Percentiles rank a stretch among this genome's conserved stretches.
These are phyloP conservation scores for Ameiurus melas DNA, from an alignment of 2,113 vertebrate species.

Conservation along the genomic window DNA sequence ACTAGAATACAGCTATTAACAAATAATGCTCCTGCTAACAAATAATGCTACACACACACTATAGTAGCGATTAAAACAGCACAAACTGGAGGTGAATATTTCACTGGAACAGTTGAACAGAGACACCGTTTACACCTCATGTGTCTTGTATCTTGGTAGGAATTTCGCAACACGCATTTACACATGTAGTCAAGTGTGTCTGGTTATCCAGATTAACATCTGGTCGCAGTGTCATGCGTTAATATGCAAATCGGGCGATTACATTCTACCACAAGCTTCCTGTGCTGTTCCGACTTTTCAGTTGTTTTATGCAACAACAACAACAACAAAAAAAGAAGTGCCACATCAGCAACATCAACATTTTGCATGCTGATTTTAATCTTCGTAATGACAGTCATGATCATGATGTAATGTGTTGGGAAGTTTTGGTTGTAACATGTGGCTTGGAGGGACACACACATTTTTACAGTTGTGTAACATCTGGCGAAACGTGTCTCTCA, in stretches of 20 bases:
- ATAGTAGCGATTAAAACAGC: not conserved
- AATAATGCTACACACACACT: not conserved
- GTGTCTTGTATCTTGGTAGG: not conserved
- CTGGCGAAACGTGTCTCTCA: not conserved
- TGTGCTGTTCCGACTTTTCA: not conserved
- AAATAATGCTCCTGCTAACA: not conserved
- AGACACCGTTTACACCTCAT: not conserved
- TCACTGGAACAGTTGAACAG: not conserved
- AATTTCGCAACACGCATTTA: not conserved
- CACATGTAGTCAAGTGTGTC: not conserved
- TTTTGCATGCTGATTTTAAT: not conserved
- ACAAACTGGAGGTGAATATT: not conserved
- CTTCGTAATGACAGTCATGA: not conserved
- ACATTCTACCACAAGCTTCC: not conserved
- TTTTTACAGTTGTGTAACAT: not conserved
- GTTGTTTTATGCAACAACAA: not conserved
- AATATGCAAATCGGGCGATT: not conserved
- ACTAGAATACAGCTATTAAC: not conserved
- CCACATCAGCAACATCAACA: not conserved
- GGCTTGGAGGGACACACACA: not conserved
- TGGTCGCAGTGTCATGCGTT: not conserved
- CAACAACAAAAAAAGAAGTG: not conserved
- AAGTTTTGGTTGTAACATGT: not conserved
- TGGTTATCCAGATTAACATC: not conserved
- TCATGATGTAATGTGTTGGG: not conserved